Conservation (phyloP, 2,888 invertebrate species). For the Cerceris ruficornis region DNA sequence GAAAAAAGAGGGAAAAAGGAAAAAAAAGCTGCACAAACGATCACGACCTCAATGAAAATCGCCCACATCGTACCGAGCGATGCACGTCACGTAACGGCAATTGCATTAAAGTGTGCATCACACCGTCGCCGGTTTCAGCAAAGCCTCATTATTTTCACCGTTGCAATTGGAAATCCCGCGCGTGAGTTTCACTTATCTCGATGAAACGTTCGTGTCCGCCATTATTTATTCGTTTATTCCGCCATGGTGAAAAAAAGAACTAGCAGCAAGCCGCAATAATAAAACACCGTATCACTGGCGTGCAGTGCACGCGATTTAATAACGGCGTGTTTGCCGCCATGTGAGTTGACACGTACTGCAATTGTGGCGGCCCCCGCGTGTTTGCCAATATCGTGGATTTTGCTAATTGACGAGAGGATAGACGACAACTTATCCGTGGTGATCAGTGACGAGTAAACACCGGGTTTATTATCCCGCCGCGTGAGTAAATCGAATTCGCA, state of each 20-base stretch:
- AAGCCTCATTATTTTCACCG: background rate
- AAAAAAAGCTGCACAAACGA: background rate
- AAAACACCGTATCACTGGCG: background rate
- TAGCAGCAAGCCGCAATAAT: no score
- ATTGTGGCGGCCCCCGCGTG: background rate
- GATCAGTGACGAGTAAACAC: slow-evolving; percentile 2
- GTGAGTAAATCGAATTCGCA: background rate
- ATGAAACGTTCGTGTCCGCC: background rate
- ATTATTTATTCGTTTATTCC: background rate
- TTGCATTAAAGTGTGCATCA: slow-evolving; percentile 9
- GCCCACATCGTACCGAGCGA: background rate
- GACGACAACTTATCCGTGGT: background rate
- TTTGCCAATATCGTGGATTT: background rate
- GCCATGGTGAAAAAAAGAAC: background rate
- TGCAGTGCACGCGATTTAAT: background rate
- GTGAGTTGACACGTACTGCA: background rate
- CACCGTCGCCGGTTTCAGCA: background rate
- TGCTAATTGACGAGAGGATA: background rate
- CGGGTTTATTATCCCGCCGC: background rate
- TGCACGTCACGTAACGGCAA: slow-evolving; percentile 7
- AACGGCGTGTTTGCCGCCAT: background rate
- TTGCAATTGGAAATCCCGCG: background rate
- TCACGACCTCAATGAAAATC: background rate
- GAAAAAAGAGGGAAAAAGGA: background rate
- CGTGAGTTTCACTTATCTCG: background rate